A percentile compares a stretch with the other conserved stretches of the same genome.
These are phyloP conservation scores for Drosophila kokeensis DNA, from an alignment of 2,888 invertebrate species.

Conservation along the genomic window DNA sequence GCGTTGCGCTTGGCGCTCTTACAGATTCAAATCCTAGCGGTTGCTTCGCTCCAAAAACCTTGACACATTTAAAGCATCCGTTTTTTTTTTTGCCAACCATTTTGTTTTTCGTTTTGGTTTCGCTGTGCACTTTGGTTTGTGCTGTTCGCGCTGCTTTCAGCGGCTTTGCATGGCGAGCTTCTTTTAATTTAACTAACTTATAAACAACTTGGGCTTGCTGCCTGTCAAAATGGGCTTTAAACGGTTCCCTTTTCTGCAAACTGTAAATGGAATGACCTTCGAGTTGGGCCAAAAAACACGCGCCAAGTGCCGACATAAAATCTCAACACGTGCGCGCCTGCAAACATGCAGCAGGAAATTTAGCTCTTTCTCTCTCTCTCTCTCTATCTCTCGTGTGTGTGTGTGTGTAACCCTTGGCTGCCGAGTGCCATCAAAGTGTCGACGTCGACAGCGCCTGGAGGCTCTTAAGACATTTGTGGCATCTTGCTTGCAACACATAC, in stretches of 20 bases:
- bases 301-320: constrained; percentile 54
- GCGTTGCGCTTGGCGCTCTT: constrained; percentile 28
- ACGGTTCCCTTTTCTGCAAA: constrained; percentile 31
- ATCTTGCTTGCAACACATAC: constrained; percentile 61
- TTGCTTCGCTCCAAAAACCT: constrained; percentile 49
- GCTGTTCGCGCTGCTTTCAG: constrained; percentile 51
- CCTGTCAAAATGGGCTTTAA: constrained; percentile 63
- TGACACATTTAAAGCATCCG: constrained; percentile 65
- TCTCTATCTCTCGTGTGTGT: background rate
- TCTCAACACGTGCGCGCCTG: constrained; percentile 64
- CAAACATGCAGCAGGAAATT: constrained; percentile 54
- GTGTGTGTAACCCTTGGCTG: constrained; percentile 53
- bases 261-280: constrained; percentile 67
- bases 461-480: constrained; percentile 74
- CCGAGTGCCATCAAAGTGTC: constrained; percentile 70
- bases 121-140: constrained; percentile 33
- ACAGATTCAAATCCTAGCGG: constrained; percentile 62
- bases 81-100: constrained; percentile 23
- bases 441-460: constrained; percentile 54
- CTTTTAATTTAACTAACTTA: constrained; percentile 72
- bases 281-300: constrained; percentile 54
- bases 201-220: constrained; percentile 61
- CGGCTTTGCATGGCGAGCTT: constrained; percentile 60
- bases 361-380: background rate
- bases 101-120: constrained; percentile 14